Evolutionary conservation across 2,888 invertebrate genomes (phyloP).

Genomic region (Drosophila villosipedis): DNA sequence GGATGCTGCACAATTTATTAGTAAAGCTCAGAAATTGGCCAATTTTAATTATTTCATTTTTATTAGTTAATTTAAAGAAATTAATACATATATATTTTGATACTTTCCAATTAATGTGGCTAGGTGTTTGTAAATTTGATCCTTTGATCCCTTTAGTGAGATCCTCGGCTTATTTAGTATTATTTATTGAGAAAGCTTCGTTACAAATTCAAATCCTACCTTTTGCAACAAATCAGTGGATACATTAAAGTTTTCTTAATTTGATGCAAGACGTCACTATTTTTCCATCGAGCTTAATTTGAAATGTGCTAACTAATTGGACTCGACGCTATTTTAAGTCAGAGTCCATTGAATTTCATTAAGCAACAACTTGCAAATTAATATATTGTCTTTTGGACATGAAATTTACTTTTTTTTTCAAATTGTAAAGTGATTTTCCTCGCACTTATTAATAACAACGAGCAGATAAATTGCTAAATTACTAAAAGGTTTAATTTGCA

Average conservation of each 20-base stretch:
- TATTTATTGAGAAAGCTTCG: background rate
- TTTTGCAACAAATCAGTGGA: too few species aligned
- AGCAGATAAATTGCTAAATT: background rate
- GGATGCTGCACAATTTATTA: slow-evolving; percentile 4
- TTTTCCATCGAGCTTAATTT: background rate
- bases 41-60: background rate
- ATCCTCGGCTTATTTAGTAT: background rate
- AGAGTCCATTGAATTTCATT: background rate
- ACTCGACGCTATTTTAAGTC: background rate
- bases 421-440: too few species aligned
- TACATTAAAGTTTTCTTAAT: background rate
- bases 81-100: background rate
- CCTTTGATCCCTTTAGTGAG: background rate
- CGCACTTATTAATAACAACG: background rate
- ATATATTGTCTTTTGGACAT: background rate
- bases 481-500: background rate
- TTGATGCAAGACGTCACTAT: background rate
- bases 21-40: background rate
- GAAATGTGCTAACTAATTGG: too few species aligned
- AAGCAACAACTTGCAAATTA: background rate
- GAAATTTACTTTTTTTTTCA: background rate
- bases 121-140: background rate
- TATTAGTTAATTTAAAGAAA: background rate
- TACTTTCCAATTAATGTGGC: background rate
- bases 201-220: too few species aligned